Evolutionary conservation across 2,797 vertebrate species (phyloP).

Genomic region (Jordanella pulchra): DNA sequence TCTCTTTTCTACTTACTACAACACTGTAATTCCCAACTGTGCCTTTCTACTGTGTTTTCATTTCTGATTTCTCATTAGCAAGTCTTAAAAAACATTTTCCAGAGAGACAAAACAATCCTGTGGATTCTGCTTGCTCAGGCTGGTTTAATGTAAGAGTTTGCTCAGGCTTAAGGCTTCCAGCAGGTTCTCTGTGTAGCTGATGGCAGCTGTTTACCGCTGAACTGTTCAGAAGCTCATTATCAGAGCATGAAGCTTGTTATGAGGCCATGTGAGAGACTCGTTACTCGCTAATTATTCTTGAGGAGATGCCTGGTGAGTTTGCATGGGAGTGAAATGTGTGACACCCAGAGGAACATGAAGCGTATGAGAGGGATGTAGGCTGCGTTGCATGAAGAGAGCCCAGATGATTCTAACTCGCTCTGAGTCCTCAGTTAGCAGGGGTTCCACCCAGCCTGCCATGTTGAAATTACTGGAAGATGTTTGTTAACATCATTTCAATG

Average conservation of each 20-base stretch:
- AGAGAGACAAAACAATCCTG: slow-evolving; percentile 47
- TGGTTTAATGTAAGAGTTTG: slow-evolving; percentile 45
- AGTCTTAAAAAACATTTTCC: slow-evolving; percentile 25
- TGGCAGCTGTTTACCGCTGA: slow-evolving; percentile 66
- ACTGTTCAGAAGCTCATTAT: slow-evolving; percentile 68
- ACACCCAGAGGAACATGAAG: slow-evolving; percentile 17
- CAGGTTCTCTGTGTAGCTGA: slow-evolving; percentile 54
- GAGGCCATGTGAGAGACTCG: slow-evolving; percentile 63
- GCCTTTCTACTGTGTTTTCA: slow-evolving; percentile 33
- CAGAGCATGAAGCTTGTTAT: slow-evolving; percentile 70
- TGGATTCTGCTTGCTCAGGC: slow-evolving; percentile 41
- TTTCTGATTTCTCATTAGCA: slow-evolving; percentile 54
- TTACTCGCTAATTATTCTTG: slow-evolving; percentile 74
- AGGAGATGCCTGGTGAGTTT: slow-evolving; percentile 57
- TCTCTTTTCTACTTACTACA: slow-evolving; percentile 56
- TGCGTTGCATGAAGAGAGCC: slow-evolving; percentile 6
- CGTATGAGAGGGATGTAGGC: slow-evolving; percentile 15
- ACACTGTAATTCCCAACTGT: slow-evolving; percentile 27
- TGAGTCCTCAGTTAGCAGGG: slow-evolving; percentile 19
- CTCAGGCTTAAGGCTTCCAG: slow-evolving; percentile 47
- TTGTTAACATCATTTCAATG: background rate
- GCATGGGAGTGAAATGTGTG: slow-evolving; percentile 42
- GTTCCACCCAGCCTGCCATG: background rate
- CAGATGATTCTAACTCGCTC: slow-evolving; percentile 10
- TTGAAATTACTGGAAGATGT: slow-evolving; percentile 6